Evolutionary conservation across 2,888 invertebrate genomes (phyloP).

Genomic region (Orthonychiurus folsomi): DNA sequence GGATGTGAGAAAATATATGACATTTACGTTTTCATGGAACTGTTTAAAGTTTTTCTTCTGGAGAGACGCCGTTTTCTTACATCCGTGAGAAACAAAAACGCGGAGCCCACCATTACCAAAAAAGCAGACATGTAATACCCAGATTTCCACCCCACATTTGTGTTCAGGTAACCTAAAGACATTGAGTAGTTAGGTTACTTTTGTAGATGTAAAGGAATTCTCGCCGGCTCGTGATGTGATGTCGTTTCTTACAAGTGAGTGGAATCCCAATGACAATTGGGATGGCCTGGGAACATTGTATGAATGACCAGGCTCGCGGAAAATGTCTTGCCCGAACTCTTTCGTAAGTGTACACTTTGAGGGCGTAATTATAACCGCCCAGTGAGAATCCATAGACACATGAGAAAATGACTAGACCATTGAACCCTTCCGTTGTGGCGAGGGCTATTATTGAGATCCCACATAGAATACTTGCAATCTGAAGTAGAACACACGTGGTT

Average conservation of each 20-base stretch:
- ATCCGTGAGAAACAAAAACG: constrained; percentile 71
- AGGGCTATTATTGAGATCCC: constrained; percentile 66
- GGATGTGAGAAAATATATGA: not conserved
- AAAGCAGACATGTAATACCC: constrained; percentile 77
- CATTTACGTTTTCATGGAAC: constrained; percentile 39
- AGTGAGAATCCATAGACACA: constrained; percentile 61
- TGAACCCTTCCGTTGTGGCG: constrained; percentile 55
- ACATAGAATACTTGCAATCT: constrained; percentile 49
- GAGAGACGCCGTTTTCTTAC: constrained; percentile 56
- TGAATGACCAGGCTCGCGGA: constrained; percentile 79
- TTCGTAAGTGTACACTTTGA: constrained; percentile 84
- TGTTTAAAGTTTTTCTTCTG: constrained; percentile 36
- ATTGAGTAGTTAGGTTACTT: not conserved
- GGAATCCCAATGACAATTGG: constrained; percentile 77
- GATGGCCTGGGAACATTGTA: constrained; percentile 76
- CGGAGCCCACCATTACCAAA: constrained; percentile 64
- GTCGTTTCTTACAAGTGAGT: constrained; percentile 55
- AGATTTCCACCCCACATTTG: constrained; percentile 55
- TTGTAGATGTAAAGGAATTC: not conserved
- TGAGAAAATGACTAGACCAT: constrained; percentile 56
- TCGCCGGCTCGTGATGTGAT: too few relatives aligned
- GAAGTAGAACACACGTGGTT: too few relatives aligned
- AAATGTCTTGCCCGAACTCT: constrained; percentile 75
- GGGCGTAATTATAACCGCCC: constrained; percentile 77
- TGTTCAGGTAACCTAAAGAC: constrained; percentile 18